phyloP scores from a whole-genome alignment of 2,797 vertebrate species.

The Pogoniulus pusillus region DNA sequence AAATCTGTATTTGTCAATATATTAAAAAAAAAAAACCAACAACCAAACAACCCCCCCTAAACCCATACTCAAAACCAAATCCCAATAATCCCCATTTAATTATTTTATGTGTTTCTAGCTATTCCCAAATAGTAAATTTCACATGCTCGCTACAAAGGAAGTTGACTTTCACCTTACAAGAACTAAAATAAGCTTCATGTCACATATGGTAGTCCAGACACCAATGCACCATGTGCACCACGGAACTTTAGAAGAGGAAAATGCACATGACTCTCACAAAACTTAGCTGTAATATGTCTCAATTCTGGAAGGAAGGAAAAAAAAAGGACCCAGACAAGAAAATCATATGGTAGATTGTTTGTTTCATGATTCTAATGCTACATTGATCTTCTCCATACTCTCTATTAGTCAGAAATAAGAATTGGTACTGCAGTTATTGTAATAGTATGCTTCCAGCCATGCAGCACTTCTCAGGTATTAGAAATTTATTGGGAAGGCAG shows the following conservation, averaged over 20 bases:
- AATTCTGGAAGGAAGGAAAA: not conserved
- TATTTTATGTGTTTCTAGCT: not conserved
- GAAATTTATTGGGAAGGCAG: conserved; percentile 76
- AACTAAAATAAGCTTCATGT: not conserved
- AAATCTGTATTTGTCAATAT: not conserved
- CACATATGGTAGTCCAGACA: not conserved
- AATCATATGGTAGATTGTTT: conserved; percentile 34
- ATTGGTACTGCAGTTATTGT: conserved; percentile 60
- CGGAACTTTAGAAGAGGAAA: not conserved
- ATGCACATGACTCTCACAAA: not conserved
- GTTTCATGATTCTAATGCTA: conserved; percentile 28
- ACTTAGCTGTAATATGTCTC: not conserved
- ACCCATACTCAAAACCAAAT: not conserved
- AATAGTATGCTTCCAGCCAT: conserved; percentile 66
- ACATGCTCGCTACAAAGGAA: not conserved
- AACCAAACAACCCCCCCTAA: not conserved
- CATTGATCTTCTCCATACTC: conserved; percentile 38
- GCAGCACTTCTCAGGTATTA: conserved; percentile 74
- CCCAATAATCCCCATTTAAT: not conserved
- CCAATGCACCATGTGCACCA: not conserved
- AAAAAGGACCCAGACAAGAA: conserved; percentile 22
- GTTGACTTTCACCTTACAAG: not conserved
- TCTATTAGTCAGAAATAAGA: conserved; percentile 64
- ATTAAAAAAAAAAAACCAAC: not conserved
- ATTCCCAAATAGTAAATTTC: not conserved